Percentiles rank a stretch among this genome's conserved stretches.
Conservation (phyloP, 1,140 invertebrate species). For the Orussus abietinus region DNA sequence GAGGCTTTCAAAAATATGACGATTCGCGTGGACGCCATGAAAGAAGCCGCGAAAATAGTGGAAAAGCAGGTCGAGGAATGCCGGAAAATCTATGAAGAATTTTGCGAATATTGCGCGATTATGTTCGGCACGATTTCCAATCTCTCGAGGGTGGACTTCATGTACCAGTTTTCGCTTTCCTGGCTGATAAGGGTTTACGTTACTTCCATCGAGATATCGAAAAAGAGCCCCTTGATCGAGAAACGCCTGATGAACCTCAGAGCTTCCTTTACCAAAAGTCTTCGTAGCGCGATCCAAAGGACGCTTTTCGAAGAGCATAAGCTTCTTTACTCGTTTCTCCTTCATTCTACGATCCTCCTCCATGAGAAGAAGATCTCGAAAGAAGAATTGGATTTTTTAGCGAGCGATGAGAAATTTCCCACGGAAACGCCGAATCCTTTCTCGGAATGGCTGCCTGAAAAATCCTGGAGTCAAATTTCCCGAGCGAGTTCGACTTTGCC, state of each 20-base stretch:
- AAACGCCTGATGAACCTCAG: conserved; percentile 58
- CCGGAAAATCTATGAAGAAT: conserved; percentile 59
- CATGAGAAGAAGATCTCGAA: conserved; percentile 54
- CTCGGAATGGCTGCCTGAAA: conserved; percentile 58
- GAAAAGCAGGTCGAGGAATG: conserved; percentile 55
- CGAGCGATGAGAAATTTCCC: conserved; percentile 56
- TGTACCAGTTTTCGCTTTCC: conserved; percentile 66
- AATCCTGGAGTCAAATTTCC: conserved; percentile 61
- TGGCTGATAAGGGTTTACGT: conserved; percentile 69
- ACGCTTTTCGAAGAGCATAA: conserved; percentile 72
- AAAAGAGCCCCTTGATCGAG: conserved; percentile 54
- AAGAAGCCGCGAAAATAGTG: conserved; percentile 50
- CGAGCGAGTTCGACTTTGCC: conserved; percentile 50
- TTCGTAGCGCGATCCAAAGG: conserved; percentile 64
- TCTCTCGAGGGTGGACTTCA: conserved; percentile 66
- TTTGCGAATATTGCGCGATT: conserved; percentile 61
- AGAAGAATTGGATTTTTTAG: conserved; percentile 59
- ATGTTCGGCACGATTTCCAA: conserved; percentile 66
- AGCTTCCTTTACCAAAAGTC: conserved; percentile 60
- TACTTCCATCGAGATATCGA: conserved; percentile 62
- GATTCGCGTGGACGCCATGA: conserved; percentile 57
- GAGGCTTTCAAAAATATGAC: conserved; percentile 65
- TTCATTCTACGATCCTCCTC: conserved; percentile 53
- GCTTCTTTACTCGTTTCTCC: conserved; percentile 65
- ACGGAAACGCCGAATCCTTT: conserved; percentile 50